A percentile compares a stretch with the other conserved stretches of the same genome.
These are phyloP conservation scores for Papilio polyxenes DNA, from an alignment of 1,140 invertebrate species.

Conservation along the genomic window DNA sequence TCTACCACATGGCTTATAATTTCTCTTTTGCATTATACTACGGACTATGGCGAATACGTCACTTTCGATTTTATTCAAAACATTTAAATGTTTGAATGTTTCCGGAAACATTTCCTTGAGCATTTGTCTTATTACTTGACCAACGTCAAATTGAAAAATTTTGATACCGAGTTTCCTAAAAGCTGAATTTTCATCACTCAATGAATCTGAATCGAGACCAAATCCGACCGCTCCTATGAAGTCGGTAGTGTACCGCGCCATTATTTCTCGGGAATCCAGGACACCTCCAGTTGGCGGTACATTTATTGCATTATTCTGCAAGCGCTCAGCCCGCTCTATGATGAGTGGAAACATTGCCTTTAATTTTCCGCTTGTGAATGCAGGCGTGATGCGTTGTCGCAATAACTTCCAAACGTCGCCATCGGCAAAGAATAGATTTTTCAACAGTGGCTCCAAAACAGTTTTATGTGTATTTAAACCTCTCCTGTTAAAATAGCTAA, in stretches of 20 bases:
- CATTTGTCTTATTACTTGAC: slow-evolving; percentile 32
- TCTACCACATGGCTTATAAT: slow-evolving; percentile 38
- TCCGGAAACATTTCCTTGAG: slow-evolving; percentile 42
- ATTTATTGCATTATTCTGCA: slow-evolving; percentile 43
- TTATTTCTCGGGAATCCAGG: slow-evolving; percentile 48
- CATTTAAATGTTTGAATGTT: slow-evolving; percentile 37
- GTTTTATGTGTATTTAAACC: background rate
- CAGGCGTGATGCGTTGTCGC: slow-evolving; percentile 72
- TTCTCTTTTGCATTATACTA: slow-evolving; percentile 40
- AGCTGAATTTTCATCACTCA: slow-evolving; percentile 46
- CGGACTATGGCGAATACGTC: slow-evolving; percentile 36
- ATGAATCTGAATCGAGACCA: slow-evolving; percentile 52
- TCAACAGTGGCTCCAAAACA: background rate
- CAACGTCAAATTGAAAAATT: slow-evolving; percentile 46
- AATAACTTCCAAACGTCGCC: slow-evolving; percentile 78
- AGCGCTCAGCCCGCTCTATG: slow-evolving; percentile 51
- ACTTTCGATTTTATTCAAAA: slow-evolving; percentile 40
- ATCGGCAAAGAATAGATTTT: slow-evolving; percentile 38
- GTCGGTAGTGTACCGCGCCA: too few relatives aligned
- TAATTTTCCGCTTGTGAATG: slow-evolving; percentile 61
- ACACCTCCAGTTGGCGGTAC: slow-evolving; percentile 19
- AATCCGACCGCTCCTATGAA: slow-evolving; percentile 43
- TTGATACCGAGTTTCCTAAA: slow-evolving; percentile 52
- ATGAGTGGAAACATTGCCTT: slow-evolving; percentile 77
- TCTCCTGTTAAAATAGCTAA: background rate